Percentiles rank a stretch among this genome's conserved stretches.
Conservation (phyloP, 2,888 invertebrate species). For the Arenicola marina region DNA sequence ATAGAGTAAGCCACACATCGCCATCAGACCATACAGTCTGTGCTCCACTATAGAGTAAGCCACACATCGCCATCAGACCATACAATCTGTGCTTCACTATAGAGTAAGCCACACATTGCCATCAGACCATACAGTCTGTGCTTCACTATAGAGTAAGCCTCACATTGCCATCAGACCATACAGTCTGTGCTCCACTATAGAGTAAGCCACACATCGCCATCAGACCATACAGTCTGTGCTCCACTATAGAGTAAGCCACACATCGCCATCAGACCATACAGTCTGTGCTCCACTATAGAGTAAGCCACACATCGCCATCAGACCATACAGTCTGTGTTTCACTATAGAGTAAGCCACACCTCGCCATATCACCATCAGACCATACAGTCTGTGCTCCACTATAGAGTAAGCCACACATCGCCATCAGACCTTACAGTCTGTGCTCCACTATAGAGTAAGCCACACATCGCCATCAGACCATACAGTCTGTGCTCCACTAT, state of each 20-base stretch:
- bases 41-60: slow-evolving; percentile 27
- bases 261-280: slow-evolving; percentile 22
- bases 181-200: slow-evolving; percentile 22
- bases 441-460: slow-evolving; percentile 27
- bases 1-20: slow-evolving; percentile 25
- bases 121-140: slow-evolving; percentile 24
- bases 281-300: slow-evolving; percentile 25
- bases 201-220: slow-evolving; percentile 23
- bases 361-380: slow-evolving; percentile 17
- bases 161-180: slow-evolving; percentile 23
- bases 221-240: slow-evolving; percentile 24
- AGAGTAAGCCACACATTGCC: slow-evolving; percentile 23
- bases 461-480: slow-evolving; percentile 19
- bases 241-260: slow-evolving; percentile 25
- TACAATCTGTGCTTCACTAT: slow-evolving; percentile 24
- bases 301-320: slow-evolving; percentile 20
- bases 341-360: slow-evolving; percentile 26
- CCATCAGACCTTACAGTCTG: slow-evolving; percentile 23
- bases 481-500: slow-evolving; percentile 23
- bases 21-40: slow-evolving; percentile 23
- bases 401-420: slow-evolving; percentile 25
- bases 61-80: slow-evolving; percentile 19
- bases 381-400: slow-evolving; percentile 22
- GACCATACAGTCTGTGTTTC: slow-evolving; percentile 24
- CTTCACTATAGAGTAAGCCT: slow-evolving; percentile 25